phyloP scores from a whole-genome alignment of 2,888 invertebrate species.

The Drosophila emarginata region DNA sequence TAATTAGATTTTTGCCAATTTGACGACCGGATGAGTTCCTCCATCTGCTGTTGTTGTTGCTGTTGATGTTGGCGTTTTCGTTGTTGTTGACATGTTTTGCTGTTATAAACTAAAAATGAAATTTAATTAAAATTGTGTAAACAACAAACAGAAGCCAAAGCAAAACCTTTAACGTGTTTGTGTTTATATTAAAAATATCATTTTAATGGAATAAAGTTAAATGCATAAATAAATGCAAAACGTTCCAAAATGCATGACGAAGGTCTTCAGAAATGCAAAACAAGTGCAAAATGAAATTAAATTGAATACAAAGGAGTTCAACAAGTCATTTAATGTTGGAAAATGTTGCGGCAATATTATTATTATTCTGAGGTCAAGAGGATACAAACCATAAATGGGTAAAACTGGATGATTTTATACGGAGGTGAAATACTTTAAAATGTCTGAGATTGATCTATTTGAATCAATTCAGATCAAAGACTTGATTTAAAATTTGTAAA shows the following conservation, averaged over 20 bases:
- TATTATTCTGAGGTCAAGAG: no score
- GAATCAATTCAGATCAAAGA: no score
- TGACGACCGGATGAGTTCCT: conserved; percentile 12
- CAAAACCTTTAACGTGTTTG: conserved; percentile 4
- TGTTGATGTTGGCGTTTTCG: conserved; percentile 21
- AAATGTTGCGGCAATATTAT: no score
- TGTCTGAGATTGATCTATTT: no score
- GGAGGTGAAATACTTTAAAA: no score
- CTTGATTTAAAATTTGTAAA: no score
- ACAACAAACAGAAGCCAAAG: conserved; percentile 28
- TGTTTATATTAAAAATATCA: conserved; percentile 10
- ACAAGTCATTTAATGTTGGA: no score
- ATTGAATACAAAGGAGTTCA: background rate
- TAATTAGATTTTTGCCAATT: conserved; percentile 36
- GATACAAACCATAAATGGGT: no score
- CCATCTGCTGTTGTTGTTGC: conserved; percentile 10
- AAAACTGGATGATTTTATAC: no score
- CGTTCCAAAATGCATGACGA: background rate
- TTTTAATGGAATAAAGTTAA: conserved; percentile 8
- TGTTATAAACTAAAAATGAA: conserved; percentile 24
- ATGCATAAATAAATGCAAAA: conserved; percentile 6
- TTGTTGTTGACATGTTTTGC: conserved; percentile 26
- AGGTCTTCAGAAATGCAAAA: background rate
- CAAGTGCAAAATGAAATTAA: background rate
- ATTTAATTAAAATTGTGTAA: conserved; percentile 52